Evolutionary conservation across 2,888 invertebrate genomes (phyloP), one percentile per base, ranked within the genome.

Genomic region (Lasioglossum zephyrum): DNA sequence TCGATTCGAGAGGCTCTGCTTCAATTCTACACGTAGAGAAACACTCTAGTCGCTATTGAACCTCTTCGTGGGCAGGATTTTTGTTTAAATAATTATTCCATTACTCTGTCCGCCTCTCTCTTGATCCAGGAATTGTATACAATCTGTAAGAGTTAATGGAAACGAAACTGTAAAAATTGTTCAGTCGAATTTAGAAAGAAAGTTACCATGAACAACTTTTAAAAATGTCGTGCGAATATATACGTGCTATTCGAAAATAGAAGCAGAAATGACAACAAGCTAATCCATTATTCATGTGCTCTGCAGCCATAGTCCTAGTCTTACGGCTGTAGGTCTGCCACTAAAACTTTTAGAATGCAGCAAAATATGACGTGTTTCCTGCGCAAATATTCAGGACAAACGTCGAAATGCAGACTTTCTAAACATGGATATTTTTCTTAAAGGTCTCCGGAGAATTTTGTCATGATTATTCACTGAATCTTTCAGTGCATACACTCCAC

Each of bases 321-420:
- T n/a, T n/a, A 41, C 4, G 18, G 36, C 69, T 39, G 39, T 9
- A 41, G 41, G 69, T 70, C 41, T 41, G 41, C n/a, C 39, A 39
- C 22, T 39, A n/a, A 39, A 70, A 70, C 69, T 41, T 70, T 70
- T 13, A 70, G 22, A 70, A 41, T 70, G 69, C 69, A 63, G 39
- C 69, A 47, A 63, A 31, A 66, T 36, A 6, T 9, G 63, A 76
- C n/a, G 60, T 8, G 31, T 63, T 13, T 47, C 47, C 47, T 66
- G 31, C 44, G 31, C 31, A 76, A 47, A 76, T 41, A 66, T 36
- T 76, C 63, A 44, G 76, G 22, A 53, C 9, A 26, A 26, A 53
- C 53, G n/a, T 26, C 39, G 53, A 41, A 26, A 41, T 26, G 26
- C 41, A 70, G 18, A 41, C 57, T 75, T 75, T 41, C 41, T 75